Evolutionary conservation across 2,888 invertebrate species (phyloP), one percentile per base, ranked within the genome.

Genomic region (Dolichopus griseipennis): DNA sequence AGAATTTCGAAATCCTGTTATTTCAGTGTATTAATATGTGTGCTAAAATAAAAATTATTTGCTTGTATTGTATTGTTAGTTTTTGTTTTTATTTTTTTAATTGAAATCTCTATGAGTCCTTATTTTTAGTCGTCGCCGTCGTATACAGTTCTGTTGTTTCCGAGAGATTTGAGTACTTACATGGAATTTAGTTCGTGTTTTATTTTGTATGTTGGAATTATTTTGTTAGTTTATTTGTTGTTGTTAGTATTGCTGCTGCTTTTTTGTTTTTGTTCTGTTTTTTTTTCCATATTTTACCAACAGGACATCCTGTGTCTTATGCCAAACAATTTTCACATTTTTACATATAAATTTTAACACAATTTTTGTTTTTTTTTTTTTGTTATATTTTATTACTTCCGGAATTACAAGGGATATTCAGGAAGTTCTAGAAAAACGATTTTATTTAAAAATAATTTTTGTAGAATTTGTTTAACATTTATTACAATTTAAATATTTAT

Each of bases 281-380:
- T 18, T n/a, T 52, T 15, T 52, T 52, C 1, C 15, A 52, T n/a
- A 52, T 52, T 52, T 52, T 52, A 52, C 52, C 52, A 52, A 52
- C 52, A 52, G 52, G 52, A 52, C 52, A 52, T 52, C 52, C 52
- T 52, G 52, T 52, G n/a, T 52, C 52, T 52, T 52, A 52, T 52
- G 52, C 52, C 52, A 52, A 52, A 52, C 52, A n/a, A 52, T 52
- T 52, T 52, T 52, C 52, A 52, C 52, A 52, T 18, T 52, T 52
- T 52, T 18, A 52, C 52, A 52, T 52, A 52, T 18, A 52, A 12
- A 18, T 52, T n/a, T 18, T 52, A 52, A 52, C 52, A 52, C 52
- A 15, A 12, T 52, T 7, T 52, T 52, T 52, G 9, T 52, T 6
- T 52, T 37, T 37, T 37, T 37, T 8, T 37, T 37, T 37, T 37